phyloP scores from a whole-genome alignment of 2,797 vertebrate species.

The Thamnophis elegans region DNA sequence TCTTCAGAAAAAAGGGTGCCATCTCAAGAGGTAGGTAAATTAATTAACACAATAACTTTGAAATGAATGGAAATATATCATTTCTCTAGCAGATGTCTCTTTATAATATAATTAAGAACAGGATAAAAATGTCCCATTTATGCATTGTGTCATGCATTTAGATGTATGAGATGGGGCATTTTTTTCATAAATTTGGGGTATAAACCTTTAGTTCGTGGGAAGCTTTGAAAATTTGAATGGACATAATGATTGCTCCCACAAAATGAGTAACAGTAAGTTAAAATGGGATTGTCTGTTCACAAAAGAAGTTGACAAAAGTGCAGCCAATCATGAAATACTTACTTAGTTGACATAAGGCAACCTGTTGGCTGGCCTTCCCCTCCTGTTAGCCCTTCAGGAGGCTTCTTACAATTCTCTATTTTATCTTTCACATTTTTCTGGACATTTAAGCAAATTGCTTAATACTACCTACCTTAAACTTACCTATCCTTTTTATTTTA shows the following conservation, averaged over 20 bases:
- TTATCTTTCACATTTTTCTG: background rate
- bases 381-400: background rate
- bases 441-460: background rate
- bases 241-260: background rate
- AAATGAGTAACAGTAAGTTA: background rate
- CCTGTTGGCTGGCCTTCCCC: background rate
- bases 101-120: background rate
- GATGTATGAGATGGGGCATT: background rate
- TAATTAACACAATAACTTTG: background rate
- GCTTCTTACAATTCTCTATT: background rate
- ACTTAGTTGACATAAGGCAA: background rate
- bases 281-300: background rate
- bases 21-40: conserved; percentile 72
- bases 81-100: background rate
- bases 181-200: background rate
- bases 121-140: background rate
- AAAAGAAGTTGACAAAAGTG: background rate
- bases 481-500: background rate
- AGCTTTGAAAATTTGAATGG: background rate
- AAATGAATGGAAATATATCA: background rate
- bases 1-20: background rate
- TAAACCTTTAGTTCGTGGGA: background rate
- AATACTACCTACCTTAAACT: background rate
- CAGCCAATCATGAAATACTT: background rate
- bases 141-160: background rate